Percentiles rank a stretch among this genome's conserved stretches.
These are phyloP conservation scores for Pampusana beccarii DNA, from an alignment of 2,113 vertebrate species.

Conservation along the genomic window DNA sequence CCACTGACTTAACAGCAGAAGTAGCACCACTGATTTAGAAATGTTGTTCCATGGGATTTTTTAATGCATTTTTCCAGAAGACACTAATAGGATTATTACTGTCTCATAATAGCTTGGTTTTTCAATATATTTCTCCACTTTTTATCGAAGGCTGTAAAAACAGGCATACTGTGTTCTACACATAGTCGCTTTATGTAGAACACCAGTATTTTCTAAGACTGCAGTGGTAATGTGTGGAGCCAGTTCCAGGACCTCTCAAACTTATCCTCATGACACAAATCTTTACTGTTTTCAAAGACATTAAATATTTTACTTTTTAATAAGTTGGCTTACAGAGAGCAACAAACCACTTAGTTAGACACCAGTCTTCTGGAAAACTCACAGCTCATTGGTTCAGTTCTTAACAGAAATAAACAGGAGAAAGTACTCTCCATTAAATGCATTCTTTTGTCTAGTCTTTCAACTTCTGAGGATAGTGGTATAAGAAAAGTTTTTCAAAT, in stretches of 20 bases:
- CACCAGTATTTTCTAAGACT: not conserved
- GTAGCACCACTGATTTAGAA: slow-evolving; percentile 53
- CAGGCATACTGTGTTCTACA: slow-evolving; percentile 1
- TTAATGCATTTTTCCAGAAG: slow-evolving; percentile 31
- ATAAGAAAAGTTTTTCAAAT: not conserved
- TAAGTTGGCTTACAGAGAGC: not conserved
- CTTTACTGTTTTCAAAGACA: not conserved
- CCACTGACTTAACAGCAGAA: slow-evolving; percentile 54
- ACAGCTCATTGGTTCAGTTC: not conserved
- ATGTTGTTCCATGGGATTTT: not conserved
- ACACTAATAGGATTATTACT: slow-evolving; percentile 38
- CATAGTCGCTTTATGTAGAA: not conserved
- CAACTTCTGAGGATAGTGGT: not conserved
- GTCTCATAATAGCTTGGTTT: slow-evolving; percentile 34
- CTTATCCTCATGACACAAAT: not conserved
- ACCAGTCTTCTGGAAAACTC: not conserved
- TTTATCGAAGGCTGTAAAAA: slow-evolving; percentile 14
- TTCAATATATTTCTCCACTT: slow-evolving; percentile 29
- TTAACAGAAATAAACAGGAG: not conserved
- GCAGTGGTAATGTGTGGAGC: not conserved
- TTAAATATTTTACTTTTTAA: not conserved
- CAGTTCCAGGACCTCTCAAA: not conserved
- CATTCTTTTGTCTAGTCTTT: not conserved
- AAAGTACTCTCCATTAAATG: not conserved
- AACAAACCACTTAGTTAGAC: not conserved